Base-by-base conservation (phyloP, 1,140 invertebrate genomes). In the Choristoneura fumiferana region DNA sequence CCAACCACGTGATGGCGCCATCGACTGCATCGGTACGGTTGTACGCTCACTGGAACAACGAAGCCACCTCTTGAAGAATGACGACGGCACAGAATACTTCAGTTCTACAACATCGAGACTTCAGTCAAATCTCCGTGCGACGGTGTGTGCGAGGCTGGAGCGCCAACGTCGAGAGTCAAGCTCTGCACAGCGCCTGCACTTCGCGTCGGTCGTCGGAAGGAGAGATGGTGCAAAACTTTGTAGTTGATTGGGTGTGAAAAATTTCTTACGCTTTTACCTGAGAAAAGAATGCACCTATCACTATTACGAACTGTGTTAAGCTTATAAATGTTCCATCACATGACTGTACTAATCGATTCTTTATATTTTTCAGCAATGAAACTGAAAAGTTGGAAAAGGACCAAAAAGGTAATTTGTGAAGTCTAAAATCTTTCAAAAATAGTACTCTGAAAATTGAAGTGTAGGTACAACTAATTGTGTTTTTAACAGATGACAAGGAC, bases 161-260 rank as follows among this genome's bases (percentile, higher is more conserved):
- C 40, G 6, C 22, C 52, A 1, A 1, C 4, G 22, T 12, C 12
- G 6, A 78, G 81, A 76, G 65, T 63, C 39, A 0, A 10, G 17
- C 22, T 8, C 22, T 29, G 22, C 22, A 3, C 22, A 6, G 22
- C 22, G 22, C 2, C 22, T 29, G 2, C 37, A 8, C 37, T 13
- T 18, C 36, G 8, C 39, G 22, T 6, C 29, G 4, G 8, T 8
- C 55, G n/a, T 8, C n/a, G 33, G 38, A 55, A 70, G 75, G 67
- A 76, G 69, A 73, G 76, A 60, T 72, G 86, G 87, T 90, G 89
- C 89, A 90, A 90, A 90, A 90, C 87, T 90, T 90, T 90, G 89
- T 90, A 89, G 86, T 68, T 79, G 78, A 79, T 70, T 79, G 18
- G n/a, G 53, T 67, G 73, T 75, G 78, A 75, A 60, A 39, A 14